phyloP scores from a whole-genome alignment of 2,113 vertebrate species.

The Embiotoca jacksoni region DNA sequence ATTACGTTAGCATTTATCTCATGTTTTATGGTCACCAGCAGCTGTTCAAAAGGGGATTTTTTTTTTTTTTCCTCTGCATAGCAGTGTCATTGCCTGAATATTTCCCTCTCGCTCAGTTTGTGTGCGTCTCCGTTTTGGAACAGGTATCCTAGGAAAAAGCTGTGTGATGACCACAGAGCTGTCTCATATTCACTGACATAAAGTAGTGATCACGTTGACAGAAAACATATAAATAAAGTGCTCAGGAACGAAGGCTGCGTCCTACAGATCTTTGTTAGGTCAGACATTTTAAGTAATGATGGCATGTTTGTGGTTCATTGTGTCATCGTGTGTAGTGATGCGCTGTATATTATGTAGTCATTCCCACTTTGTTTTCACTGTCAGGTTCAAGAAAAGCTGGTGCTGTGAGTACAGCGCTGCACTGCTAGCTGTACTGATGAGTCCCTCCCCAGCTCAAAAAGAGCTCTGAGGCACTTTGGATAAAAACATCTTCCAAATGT shows the following conservation, averaged over 20 bases:
- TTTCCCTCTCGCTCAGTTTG: conserved; percentile 50
- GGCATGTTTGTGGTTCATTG: conserved; percentile 41
- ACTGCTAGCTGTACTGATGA: conserved; percentile 37
- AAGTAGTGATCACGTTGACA: conserved; percentile 49
- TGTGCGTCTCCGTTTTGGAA: conserved; percentile 63
- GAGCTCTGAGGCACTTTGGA: conserved; percentile 16
- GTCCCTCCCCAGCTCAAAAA: conserved; percentile 28
- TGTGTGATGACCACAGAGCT: conserved; percentile 39
- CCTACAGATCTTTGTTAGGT: conserved; percentile 46
- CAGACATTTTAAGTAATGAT: conserved; percentile 38
- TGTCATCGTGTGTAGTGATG: conserved; percentile 53
- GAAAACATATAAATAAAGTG: conserved; percentile 33
- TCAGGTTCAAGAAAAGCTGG: conserved; percentile 8
- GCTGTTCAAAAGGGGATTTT: conserved; percentile 57
- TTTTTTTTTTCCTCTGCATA: conserved; percentile 37
- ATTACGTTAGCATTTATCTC: conserved; percentile 51
- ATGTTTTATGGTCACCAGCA: conserved; percentile 71
- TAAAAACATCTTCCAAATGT: conserved; percentile 31
- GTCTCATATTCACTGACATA: conserved; percentile 40
- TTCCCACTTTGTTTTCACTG: conserved; percentile 44
- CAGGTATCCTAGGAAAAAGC: conserved; percentile 68
- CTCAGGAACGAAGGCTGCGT: conserved; percentile 2
- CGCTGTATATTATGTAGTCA: conserved; percentile 24
- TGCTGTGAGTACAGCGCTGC: conserved; percentile 1
- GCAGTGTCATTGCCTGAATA: conserved; percentile 35